A percentile compares a stretch with the other conserved stretches of the same genome.
phyloP scores from a whole-genome alignment of 2,113 vertebrate genomes.

The Callipepla squamata region DNA sequence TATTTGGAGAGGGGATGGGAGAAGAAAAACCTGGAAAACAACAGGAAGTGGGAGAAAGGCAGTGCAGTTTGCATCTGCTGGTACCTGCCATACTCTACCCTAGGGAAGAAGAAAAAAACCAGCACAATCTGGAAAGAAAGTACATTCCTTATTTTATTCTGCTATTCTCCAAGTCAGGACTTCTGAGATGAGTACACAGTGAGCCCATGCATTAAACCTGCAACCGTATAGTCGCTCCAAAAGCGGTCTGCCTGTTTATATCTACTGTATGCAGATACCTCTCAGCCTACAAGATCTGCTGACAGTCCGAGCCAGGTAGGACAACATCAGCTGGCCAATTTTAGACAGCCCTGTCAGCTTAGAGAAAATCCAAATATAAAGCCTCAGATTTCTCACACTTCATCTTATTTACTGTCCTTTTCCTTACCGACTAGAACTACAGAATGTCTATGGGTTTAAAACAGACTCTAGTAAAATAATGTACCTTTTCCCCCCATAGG shows the following conservation, averaged over 20 bases:
- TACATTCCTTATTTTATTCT: too few relatives aligned
- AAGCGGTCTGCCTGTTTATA: not conserved
- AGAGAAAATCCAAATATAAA: not conserved
- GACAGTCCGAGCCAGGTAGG: not conserved
- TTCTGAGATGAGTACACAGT: conserved; percentile 2
- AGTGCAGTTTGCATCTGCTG: not conserved
- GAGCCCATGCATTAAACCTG: not conserved
- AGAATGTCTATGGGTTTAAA: not conserved
- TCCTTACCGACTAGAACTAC: accelerated
- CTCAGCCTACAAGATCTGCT: not conserved
- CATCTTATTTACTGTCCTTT: not conserved
- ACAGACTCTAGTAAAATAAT: not conserved
- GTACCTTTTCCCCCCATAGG: not conserved
- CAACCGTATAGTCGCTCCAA: not conserved
- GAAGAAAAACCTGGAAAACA: conserved; percentile 3
- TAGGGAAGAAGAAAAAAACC: not conserved
- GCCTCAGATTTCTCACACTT: not conserved
- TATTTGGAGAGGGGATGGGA: not conserved
- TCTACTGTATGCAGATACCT: not conserved
- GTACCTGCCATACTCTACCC: not conserved
- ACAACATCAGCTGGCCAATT: not conserved
- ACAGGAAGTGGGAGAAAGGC: conserved; percentile 19
- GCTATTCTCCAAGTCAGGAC: conserved; percentile 14
- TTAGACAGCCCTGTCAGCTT: not conserved
- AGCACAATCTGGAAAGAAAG: not conserved